A percentile compares a stretch with the other conserved stretches of the same genome.
These are phyloP conservation scores for Sphaeramia orbicularis DNA, from an alignment of 2,797 vertebrate species.

Conservation along the genomic window DNA sequence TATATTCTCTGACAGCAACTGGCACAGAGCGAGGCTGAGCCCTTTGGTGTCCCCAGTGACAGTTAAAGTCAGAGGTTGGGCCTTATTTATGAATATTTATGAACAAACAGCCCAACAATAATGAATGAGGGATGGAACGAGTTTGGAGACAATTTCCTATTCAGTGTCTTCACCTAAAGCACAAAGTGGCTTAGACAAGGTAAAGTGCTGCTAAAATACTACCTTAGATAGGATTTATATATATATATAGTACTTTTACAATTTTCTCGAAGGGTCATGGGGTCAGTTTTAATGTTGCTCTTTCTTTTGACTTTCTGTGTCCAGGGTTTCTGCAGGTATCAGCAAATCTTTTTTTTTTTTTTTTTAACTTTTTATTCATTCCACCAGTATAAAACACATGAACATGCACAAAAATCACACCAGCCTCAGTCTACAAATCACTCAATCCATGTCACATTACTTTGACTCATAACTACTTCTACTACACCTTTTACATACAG, in stretches of 20 bases:
- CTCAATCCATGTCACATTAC: too few relatives aligned
- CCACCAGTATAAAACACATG: too few relatives aligned
- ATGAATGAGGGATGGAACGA: conserved; percentile 19
- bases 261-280: background rate
- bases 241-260: background rate
- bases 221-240: background rate
- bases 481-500: too few relatives aligned
- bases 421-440: too few relatives aligned
- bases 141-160: conserved; percentile 23
- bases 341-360: too few relatives aligned
- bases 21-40: conserved; percentile 43
- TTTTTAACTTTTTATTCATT: too few relatives aligned
- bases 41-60: conserved; percentile 50
- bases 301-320: too few relatives aligned
- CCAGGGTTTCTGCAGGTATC: too few relatives aligned
- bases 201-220: background rate
- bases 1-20: conserved; percentile 69
- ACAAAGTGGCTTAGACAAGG: background rate
- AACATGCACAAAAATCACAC: too few relatives aligned
- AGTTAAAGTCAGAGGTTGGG: conserved; percentile 60
- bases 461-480: too few relatives aligned
- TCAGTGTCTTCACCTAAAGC: conserved; percentile 1
- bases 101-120: conserved; percentile 44
- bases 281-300: too few relatives aligned
- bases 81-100: conserved; percentile 69